A percentile compares a stretch with the other conserved stretches of the same genome.
phyloP scores from a whole-genome alignment of 2,113 vertebrate species.

The Anolis carolinensis region DNA sequence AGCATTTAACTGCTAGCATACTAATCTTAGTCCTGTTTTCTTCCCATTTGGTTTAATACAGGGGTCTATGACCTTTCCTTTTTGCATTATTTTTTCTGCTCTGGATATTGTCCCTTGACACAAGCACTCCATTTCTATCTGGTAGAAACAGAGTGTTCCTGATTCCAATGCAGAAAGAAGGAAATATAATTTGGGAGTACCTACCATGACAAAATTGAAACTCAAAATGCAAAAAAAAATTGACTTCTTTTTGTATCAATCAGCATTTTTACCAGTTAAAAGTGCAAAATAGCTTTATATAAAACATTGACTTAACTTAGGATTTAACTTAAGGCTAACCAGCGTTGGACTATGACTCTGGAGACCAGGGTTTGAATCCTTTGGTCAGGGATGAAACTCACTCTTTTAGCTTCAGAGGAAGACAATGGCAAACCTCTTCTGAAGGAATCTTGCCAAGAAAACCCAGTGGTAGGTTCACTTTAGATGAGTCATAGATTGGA shows the following conservation, averaged over 20 bases:
- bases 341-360: neutral
- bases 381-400: no score
- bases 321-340: neutral
- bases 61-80: neutral
- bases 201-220: neutral
- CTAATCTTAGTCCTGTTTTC: neutral
- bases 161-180: neutral
- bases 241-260: neutral
- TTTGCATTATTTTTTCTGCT: neutral
- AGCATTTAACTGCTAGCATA: neutral
- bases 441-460: no score
- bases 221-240: neutral
- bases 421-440: no score
- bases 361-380: no score
- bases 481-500: no score
- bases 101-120: constrained; percentile 2
- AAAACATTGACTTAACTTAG: neutral
- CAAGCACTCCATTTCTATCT: neutral
- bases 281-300: neutral
- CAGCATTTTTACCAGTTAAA: neutral
- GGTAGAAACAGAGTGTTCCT: neutral
- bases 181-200: constrained; percentile 3
- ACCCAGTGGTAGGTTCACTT: no score
- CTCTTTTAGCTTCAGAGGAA: no score
- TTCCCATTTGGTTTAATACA: neutral